Base-by-base conservation (phyloP, 2,797 vertebrate species). In the Galagoides demidoff region DNA sequence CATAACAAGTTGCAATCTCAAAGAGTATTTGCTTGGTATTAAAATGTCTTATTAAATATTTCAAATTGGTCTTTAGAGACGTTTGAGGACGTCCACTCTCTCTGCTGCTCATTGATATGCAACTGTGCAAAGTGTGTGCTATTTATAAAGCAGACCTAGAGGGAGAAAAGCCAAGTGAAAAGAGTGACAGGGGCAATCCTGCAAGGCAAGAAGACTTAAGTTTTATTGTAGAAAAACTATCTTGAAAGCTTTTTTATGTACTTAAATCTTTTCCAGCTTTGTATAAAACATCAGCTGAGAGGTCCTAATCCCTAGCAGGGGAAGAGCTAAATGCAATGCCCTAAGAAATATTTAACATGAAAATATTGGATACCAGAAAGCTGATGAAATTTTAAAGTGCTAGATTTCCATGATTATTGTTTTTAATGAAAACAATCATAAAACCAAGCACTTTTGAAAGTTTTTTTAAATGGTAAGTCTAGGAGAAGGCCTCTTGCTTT, bases 31-130 rank as follows among this genome's bases (percentile, higher is more conserved):
- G 64, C 74, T 96, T 97, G 92, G 96, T 94, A 96, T 96, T 96
- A 93, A 98, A 97, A 96, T 94, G 84, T 37, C 88, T 97, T 92
- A 97, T 98, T 98, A 98, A 97, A 97, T 95, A 97, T 97, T 93
- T 97, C 92, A 97, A 93, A 93, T 90, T 88, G 95, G 37, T 97
- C 95, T 98, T 96, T 66, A 93, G 91, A 97, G 96, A 96, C 19
- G 49, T 63, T 88, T 10, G 59, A 37, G 83, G 43, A 95, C 88
- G 39, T 96, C 66, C 79, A 85, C 43, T 49, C 63, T 37, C 96
- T 97, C 63, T 95, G 29, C 39, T 95, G 95, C 94, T 94, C n/a
- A 77, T 92, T 97, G 85, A 87, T 89, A 70, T 43, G 61, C 82
- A 97, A 74, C 17, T 94, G 96, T 61, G 49, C 9, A 96, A 93